These are phyloP conservation scores for Cremastinae sp. DNA, from an alignment of 2,888 invertebrate species.

Conservation along the genomic window DNA sequence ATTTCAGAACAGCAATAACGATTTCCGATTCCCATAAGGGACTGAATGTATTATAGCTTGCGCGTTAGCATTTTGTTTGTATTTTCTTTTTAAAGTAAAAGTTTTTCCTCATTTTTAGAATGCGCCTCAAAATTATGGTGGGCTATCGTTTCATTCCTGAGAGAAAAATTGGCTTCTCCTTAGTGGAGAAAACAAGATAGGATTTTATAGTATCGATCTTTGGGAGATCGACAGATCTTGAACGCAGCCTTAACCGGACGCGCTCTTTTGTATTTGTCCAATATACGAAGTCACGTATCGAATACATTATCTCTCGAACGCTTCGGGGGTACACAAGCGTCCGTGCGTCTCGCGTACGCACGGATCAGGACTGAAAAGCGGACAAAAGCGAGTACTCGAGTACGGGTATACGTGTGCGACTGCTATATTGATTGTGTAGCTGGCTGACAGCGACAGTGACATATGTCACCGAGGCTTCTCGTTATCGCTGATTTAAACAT, in stretches of 20 bases:
- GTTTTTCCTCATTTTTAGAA: too few relatives aligned
- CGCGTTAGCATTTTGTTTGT: background rate
- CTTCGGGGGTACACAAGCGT: slow-evolving; percentile 44
- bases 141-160: slow-evolving; percentile 40
- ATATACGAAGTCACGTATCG: slow-evolving; percentile 77
- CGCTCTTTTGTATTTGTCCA: slow-evolving; percentile 64
- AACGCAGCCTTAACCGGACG: slow-evolving; percentile 59
- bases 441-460: slow-evolving; percentile 80
- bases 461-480: slow-evolving; percentile 80
- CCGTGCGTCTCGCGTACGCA: slow-evolving; percentile 56
- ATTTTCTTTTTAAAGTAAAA: background rate
- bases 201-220: slow-evolving; percentile 41
- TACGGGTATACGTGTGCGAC: slow-evolving; percentile 69
- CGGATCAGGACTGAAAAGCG: slow-evolving; percentile 66
- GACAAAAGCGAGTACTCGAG: slow-evolving; percentile 66
- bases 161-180: slow-evolving; percentile 49
- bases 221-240: slow-evolving; percentile 56
- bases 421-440: slow-evolving; percentile 79
- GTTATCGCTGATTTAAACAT: slow-evolving; percentile 81
- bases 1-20: too few relatives aligned
- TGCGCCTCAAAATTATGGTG: too few relatives aligned
- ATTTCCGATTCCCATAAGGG: too few relatives aligned
- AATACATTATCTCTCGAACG: slow-evolving; percentile 75
- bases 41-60: too few relatives aligned
- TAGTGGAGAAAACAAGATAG: slow-evolving; percentile 29